A percentile compares a stretch with the other conserved stretches of the same genome.
Evolutionary conservation across 2,113 vertebrate genomes (phyloP).

Genomic region (Actenoides lindsayi): DNA sequence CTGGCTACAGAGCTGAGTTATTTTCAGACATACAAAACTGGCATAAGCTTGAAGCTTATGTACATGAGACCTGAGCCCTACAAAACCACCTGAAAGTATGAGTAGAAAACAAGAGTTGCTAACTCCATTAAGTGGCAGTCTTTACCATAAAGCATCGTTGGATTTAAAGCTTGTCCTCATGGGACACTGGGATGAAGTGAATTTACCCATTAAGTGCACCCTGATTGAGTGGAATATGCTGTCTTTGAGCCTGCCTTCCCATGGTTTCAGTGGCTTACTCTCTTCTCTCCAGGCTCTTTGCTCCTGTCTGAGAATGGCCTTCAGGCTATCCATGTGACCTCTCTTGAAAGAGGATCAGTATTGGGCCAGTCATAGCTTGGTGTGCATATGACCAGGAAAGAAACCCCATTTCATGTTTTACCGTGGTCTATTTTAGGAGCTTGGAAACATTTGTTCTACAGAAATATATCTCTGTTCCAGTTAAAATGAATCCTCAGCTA

Average conservation of each 20-base stretch:
- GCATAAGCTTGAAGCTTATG: background rate
- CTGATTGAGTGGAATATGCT: background rate
- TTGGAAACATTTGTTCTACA: constrained; percentile 65
- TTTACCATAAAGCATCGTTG: background rate
- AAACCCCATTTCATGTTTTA: constrained; percentile 65
- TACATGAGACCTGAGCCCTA: background rate
- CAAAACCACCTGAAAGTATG: background rate
- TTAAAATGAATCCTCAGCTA: constrained; percentile 40
- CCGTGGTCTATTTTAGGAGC: constrained; percentile 57
- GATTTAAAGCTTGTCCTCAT: background rate
- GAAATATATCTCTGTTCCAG: constrained; percentile 37
- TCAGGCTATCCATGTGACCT: constrained; percentile 57
- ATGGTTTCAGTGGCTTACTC: background rate
- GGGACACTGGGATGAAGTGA: background rate
- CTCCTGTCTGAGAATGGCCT: constrained; percentile 28
- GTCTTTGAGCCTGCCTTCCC: background rate
- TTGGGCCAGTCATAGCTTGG: constrained; percentile 53
- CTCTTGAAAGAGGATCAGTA: constrained; percentile 43
- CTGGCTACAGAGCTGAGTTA: background rate
- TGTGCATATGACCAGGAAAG: constrained; percentile 68
- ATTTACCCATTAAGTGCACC: background rate
- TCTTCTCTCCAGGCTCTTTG: constrained; percentile 6
- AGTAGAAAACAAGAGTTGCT: background rate
- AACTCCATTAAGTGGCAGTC: background rate
- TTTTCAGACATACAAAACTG: background rate